These are phyloP conservation scores for Macrobrachium rosenbergii DNA, from an alignment of 1,140 invertebrate genomes.

Conservation along the genomic window DNA sequence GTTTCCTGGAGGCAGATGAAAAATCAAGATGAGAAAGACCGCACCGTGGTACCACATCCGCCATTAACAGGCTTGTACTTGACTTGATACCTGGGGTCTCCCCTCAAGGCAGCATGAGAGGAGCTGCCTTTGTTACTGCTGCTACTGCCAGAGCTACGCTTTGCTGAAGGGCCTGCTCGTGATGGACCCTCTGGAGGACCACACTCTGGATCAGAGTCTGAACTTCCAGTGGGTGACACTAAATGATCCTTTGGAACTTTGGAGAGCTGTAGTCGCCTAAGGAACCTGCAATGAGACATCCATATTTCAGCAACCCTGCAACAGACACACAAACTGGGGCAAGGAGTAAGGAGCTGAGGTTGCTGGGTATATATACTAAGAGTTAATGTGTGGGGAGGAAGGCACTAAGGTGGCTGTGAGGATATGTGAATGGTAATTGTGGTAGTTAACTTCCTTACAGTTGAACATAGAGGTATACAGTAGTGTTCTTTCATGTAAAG, in stretches of 20 bases:
- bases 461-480: too few species aligned
- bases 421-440: neutral
- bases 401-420: neutral
- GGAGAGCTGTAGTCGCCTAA: constrained; percentile 54
- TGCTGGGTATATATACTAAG: neutral
- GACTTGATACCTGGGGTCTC: constrained; percentile 21
- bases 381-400: neutral
- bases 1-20: neutral
- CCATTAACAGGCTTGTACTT: constrained; percentile 49
- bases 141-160: constrained; percentile 1
- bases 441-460: too few species aligned
- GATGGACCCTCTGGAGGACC: constrained; percentile 38
- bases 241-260: constrained; percentile 42
- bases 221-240: constrained; percentile 50
- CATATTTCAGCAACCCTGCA: constrained; percentile 29
- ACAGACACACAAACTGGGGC: constrained; percentile 12
- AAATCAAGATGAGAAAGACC: constrained; percentile 32
- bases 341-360: neutral
- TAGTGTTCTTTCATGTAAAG: too few species aligned
- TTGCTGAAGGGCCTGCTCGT: constrained; percentile 14
- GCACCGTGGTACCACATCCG: neutral
- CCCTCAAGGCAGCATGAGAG: neutral
- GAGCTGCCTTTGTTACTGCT: constrained; percentile 4
- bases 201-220: constrained; percentile 56
- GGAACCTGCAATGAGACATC: constrained; percentile 55